These are phyloP conservation scores for Aphelenchoides avenae DNA, from an alignment of 1,140 invertebrate species.

Conservation along the genomic window DNA sequence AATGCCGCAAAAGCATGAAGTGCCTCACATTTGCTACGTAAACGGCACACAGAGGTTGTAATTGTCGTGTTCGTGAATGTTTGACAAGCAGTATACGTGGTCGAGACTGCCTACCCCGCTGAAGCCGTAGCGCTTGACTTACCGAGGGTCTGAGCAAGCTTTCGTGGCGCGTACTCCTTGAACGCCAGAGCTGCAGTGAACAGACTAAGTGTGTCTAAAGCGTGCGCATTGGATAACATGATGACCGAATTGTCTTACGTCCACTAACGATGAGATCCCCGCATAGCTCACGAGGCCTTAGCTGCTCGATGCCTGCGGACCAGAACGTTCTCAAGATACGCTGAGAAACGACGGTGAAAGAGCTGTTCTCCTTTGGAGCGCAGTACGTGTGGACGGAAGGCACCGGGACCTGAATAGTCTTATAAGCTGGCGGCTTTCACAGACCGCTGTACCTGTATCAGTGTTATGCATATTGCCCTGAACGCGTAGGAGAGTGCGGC, in stretches of 20 bases:
- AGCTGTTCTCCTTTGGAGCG: constrained; percentile 19
- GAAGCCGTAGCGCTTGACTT: too few relatives aligned
- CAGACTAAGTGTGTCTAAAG: constrained; percentile 25
- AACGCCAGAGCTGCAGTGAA: constrained; percentile 25
- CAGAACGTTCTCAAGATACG: constrained; percentile 24
- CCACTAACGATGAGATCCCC: constrained; percentile 35
- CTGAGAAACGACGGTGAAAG: constrained; percentile 17
- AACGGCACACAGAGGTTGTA: too few relatives aligned
- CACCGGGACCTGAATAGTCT: constrained; percentile 20
- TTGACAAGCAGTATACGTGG: too few relatives aligned
- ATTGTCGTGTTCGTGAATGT: too few relatives aligned
- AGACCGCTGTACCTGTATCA: constrained; percentile 18
- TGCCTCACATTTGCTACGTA: too few relatives aligned
- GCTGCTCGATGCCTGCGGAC: constrained; percentile 32
- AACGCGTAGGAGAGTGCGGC: constrained; percentile 21
- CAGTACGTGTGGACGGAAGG: constrained; percentile 30
- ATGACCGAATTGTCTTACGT: too few relatives aligned
- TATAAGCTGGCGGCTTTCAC: constrained; percentile 7
- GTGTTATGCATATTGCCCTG: constrained; percentile 24
- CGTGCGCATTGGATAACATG: too few relatives aligned
- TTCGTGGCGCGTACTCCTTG: constrained; percentile 24
- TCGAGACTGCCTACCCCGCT: too few relatives aligned
- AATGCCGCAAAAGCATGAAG: too few relatives aligned
- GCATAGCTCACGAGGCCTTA: constrained; percentile 22
- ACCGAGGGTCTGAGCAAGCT: too few relatives aligned